Conservation (phyloP, 2,113 vertebrate genomes). For the Ursus arctos region DNA sequence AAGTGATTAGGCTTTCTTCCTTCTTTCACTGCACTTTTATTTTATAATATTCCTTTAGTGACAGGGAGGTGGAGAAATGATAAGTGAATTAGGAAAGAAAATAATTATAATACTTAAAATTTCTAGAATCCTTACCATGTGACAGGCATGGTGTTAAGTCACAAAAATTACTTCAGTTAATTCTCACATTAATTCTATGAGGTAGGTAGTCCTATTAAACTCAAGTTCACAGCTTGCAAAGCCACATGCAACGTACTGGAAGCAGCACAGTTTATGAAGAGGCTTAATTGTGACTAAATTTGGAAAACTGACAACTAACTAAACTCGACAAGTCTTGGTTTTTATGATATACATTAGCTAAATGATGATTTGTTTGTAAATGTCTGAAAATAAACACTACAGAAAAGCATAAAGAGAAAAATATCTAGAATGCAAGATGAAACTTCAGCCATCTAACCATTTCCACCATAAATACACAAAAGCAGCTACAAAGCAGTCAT, state of each 20-base stretch:
- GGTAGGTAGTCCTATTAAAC: not conserved
- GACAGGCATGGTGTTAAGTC: not conserved
- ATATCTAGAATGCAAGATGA: not conserved
- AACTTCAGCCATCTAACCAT: not conserved
- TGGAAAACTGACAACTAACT: not conserved
- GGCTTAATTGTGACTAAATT: constrained; percentile 50
- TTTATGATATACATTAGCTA: not conserved
- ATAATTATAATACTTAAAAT: constrained; percentile 11
- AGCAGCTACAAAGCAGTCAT: not conserved
- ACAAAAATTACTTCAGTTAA: constrained; percentile 19
- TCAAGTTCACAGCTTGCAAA: not conserved
- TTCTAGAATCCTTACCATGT: constrained; percentile 22
- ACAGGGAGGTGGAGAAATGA: not conserved
- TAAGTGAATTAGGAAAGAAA: not conserved
- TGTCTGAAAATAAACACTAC: not conserved
- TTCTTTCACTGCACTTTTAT: not conserved
- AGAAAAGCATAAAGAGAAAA: not conserved
- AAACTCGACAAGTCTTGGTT: not conserved
- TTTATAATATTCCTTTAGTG: constrained; percentile 9
- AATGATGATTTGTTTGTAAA: not conserved
- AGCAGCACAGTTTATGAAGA: not conserved
- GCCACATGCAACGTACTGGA: not conserved
- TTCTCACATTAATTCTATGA: not conserved
- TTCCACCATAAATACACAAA: constrained; percentile 24
- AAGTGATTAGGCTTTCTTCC: not conserved